Base-by-base conservation (phyloP, 2,888 invertebrate genomes). In the Pristionchus mayeri region DNA sequence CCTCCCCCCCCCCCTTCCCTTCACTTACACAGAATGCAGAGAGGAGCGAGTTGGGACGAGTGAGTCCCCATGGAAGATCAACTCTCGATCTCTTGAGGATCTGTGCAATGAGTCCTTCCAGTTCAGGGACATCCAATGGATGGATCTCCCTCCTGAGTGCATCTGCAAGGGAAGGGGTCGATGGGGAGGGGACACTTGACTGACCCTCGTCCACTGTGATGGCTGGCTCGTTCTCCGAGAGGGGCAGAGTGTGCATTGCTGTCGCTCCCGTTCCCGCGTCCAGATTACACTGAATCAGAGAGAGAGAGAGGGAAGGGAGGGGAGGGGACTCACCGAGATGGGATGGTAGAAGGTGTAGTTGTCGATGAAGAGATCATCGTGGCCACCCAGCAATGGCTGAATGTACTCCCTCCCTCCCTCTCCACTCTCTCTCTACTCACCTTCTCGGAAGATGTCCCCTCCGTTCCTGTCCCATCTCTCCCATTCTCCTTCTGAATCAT, bases 41-140 rank as follows among this genome's bases (percentile, higher is more conserved):
- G 21, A 90, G 67, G 13, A 90, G 87, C 21, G 87, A 87, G 1
- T 88, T 87, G 0, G 90, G 89, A 11, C 88, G 86, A 52, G 88
- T 87, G 34, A 90, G 88, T 37, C 88, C 88, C 18, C 86, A 84
- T 13, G 90, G 86, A n/a, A 90, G 81, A 48, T 89, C 88, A 6
- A 90, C 86, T 30, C 78, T 75, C 48, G 52, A 67, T 71, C 88
- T 89, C 40, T 52, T 71, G 1, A 78, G 81, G 13, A 88, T 30
- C 44, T 87, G 87, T 2, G 83, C 37, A 6, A 86, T 84, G 18
- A 90, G 86, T 3, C 84, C 57, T 78, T 89, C 88, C n/a, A 86
- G 83, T 44, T 88, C 87, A 11, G 81, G 86, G 4, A 75, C 44
- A n/a, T 18, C 76, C 30, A 30, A 24, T 2, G 24, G 37, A 21